A percentile compares a stretch with the other conserved stretches of the same genome.
These are phyloP conservation scores for Eublepharis macularius DNA, from an alignment of 2,113 vertebrate species.

Conservation along the genomic window DNA sequence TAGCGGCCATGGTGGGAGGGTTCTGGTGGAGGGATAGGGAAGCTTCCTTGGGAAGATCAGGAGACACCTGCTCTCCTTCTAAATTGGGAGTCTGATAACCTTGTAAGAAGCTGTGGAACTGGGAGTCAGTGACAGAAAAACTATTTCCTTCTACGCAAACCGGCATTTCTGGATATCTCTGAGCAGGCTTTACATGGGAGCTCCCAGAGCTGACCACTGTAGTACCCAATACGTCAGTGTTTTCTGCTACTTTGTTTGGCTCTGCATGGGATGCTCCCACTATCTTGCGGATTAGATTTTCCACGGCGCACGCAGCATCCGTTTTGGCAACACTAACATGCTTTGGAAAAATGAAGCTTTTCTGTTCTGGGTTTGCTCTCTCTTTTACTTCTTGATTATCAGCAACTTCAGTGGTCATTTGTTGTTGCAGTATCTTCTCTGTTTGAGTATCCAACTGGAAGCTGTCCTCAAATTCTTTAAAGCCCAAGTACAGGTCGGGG, in stretches of 20 bases:
- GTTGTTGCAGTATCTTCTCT: constrained; percentile 86
- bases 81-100: constrained; percentile 81
- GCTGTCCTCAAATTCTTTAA: constrained; percentile 86
- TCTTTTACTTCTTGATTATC: constrained; percentile 40
- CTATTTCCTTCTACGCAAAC: constrained; percentile 68
- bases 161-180: constrained; percentile 38
- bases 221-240: background rate
- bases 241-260: constrained; percentile 17
- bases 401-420: constrained; percentile 53
- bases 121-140: constrained; percentile 89
- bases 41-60: constrained; percentile 33
- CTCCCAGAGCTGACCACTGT: constrained; percentile 28
- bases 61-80: constrained; percentile 34
- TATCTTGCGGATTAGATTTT: constrained; percentile 15
- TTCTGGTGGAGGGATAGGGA: constrained; percentile 12
- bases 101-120: constrained; percentile 87
- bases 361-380: constrained; percentile 16
- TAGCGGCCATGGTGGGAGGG: background rate
- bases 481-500: constrained; percentile 70
- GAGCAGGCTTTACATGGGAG: constrained; percentile 23
- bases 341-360: constrained; percentile 2
- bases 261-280: background rate
- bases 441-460: constrained; percentile 93
- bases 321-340: background rate
- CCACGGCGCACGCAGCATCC: constrained; percentile 4